Percentiles rank a stretch among this genome's conserved stretches.
phyloP scores from a whole-genome alignment of 2,797 vertebrate species.

The Syngnathus acus region DNA sequence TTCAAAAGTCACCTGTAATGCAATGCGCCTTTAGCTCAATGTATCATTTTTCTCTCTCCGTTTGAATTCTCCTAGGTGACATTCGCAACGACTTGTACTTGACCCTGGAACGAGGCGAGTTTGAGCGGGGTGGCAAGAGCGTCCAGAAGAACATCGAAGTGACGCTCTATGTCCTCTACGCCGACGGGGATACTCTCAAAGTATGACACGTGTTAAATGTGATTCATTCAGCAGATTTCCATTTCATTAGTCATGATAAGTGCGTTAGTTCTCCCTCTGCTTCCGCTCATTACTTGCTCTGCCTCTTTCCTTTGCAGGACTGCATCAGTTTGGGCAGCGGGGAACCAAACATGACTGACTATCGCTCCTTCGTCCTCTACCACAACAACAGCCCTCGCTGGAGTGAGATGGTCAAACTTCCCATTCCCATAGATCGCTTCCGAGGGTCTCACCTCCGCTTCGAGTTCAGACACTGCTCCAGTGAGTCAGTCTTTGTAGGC shows the following conservation, averaged over 20 bases:
- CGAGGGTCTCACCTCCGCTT: constrained; percentile 97
- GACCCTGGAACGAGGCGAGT: constrained; percentile 92
- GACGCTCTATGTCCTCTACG: constrained; percentile 94
- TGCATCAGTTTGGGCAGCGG: constrained; percentile 95
- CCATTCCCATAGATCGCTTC: constrained; percentile 96
- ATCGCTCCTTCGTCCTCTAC: constrained; percentile 96
- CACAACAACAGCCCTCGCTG: constrained; percentile 97
- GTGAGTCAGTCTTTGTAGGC: constrained; percentile 68
- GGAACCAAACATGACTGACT: constrained; percentile 84
- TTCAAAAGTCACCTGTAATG: neutral
- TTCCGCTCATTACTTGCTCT: neutral
- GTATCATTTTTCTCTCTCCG: neutral
- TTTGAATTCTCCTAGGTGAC: constrained; percentile 73
- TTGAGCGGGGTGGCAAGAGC: constrained; percentile 95
- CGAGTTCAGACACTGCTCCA: constrained; percentile 98
- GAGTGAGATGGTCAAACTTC: constrained; percentile 95
- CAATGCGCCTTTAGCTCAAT: neutral
- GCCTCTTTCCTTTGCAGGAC: constrained; percentile 70
- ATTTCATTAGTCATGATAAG: constrained; percentile 19
- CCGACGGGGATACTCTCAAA: constrained; percentile 94
- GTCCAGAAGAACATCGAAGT: constrained; percentile 99
- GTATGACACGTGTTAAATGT: constrained; percentile 58
- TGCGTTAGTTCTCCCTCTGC: constrained; percentile 1
- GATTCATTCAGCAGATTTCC: constrained; percentile 10
- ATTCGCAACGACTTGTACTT: constrained; percentile 94